Conservation (phyloP, 2,888 invertebrate species). For the Ferrisia virgata region DNA sequence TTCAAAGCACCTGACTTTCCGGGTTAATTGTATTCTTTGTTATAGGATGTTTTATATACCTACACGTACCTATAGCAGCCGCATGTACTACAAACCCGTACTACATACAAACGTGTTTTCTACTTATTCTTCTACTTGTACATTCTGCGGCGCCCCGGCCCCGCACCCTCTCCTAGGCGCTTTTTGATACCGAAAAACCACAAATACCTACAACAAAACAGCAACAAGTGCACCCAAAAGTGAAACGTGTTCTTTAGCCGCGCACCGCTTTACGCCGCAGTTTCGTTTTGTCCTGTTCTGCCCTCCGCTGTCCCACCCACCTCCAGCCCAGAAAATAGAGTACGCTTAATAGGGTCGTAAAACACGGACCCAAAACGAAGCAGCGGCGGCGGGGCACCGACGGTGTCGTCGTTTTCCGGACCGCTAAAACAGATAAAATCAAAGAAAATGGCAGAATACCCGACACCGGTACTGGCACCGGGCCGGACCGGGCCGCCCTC, state of each 20-base stretch:
- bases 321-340: background rate
- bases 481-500: background rate
- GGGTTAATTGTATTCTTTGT: conserved; percentile 44
- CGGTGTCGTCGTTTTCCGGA: conserved; percentile 35
- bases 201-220: background rate
- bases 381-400: no score
- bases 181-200: background rate
- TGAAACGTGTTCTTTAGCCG: background rate
- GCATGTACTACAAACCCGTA: background rate
- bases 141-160: no score
- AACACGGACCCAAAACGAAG: conserved; percentile 36
- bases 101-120: background rate
- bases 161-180: no score
- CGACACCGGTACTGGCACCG: no score
- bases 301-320: no score
- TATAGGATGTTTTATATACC: conserved; percentile 21
- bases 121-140: no score
- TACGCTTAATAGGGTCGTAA: conserved; percentile 34
- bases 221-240: conserved; percentile 25
- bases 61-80: background rate
- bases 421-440: conserved; percentile 38
- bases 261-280: background rate
- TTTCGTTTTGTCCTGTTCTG: no score
- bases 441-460: conserved; percentile 36
- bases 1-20: conserved; percentile 42